These are phyloP conservation scores for Drosophila orena DNA, from an alignment of 1,140 invertebrate species.

Conservation along the genomic window DNA sequence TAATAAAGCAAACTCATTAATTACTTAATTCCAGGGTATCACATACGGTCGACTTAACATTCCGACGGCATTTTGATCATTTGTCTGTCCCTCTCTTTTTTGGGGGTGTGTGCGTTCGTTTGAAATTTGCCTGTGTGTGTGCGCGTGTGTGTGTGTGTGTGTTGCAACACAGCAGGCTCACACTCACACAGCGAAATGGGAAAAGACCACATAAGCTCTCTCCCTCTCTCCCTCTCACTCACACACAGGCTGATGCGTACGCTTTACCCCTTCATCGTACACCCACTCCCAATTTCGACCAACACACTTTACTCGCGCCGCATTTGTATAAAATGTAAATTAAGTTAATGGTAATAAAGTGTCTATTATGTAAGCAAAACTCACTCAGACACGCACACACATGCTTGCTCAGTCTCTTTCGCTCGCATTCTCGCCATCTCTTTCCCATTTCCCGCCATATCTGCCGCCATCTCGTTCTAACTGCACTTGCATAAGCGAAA, in stretches of 20 bases:
- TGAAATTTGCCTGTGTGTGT: slow-evolving; percentile 1
- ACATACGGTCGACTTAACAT: not conserved
- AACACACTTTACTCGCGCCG: slow-evolving; percentile 40
- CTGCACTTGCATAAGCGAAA: slow-evolving; percentile 29
- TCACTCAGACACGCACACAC: slow-evolving; percentile 18
- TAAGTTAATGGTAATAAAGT: slow-evolving; percentile 81
- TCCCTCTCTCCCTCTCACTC: not conserved
- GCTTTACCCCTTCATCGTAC: slow-evolving; percentile 53
- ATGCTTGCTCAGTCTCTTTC: not conserved
- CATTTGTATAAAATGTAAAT: slow-evolving; percentile 80
- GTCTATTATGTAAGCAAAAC: slow-evolving; percentile 74
- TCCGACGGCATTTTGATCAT: not conserved
- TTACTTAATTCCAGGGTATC: slow-evolving; percentile 5
- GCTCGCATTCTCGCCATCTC: not conserved
- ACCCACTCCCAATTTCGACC: not conserved
- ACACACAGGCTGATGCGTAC: slow-evolving; percentile 8
- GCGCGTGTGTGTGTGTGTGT: not conserved
- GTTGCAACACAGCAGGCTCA: not conserved
- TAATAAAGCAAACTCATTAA: no score
- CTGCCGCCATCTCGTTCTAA: not conserved
- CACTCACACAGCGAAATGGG: slow-evolving; percentile 1
- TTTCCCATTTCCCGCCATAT: not conserved
- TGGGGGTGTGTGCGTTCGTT: not conserved
- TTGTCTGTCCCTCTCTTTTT: slow-evolving; percentile 13
- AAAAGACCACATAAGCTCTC: slow-evolving; percentile 30